Conservation (phyloP, 2,888 invertebrate genomes). For the Adela reaumurella region DNA sequence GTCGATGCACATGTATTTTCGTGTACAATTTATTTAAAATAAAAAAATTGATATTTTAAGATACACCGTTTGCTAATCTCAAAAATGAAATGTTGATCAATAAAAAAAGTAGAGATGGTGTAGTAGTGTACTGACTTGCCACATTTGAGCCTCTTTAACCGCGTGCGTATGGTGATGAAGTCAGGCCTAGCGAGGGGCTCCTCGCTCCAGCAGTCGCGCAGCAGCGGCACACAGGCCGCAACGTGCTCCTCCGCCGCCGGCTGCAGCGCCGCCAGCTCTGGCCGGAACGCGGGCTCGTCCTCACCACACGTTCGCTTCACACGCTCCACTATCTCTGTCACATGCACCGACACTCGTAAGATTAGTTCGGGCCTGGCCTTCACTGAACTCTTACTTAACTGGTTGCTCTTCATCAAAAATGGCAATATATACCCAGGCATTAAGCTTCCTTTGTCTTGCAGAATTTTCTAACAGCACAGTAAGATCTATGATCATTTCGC, state of each 20-base stretch:
- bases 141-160: constrained; percentile 85
- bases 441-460: too few relatives aligned
- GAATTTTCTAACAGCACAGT: too few relatives aligned
- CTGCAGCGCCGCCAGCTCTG: constrained; percentile 70
- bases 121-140: constrained; percentile 66
- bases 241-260: constrained; percentile 75
- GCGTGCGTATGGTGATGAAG: constrained; percentile 71
- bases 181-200: constrained; percentile 81
- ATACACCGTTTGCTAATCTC: too few relatives aligned
- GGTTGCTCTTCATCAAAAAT: too few relatives aligned
- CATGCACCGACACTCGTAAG: constrained; percentile 4
- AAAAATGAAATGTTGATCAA: too few relatives aligned
- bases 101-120: not conserved
- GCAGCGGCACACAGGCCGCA: constrained; percentile 55
- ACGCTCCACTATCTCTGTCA: constrained; percentile 78
- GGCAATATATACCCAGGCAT: too few relatives aligned
- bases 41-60: too few relatives aligned
- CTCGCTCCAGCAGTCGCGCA: constrained; percentile 89
- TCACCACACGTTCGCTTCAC: constrained; percentile 68
- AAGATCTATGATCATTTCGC: too few relatives aligned
- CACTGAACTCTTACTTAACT: too few relatives aligned
- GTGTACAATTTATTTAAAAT: too few relatives aligned
- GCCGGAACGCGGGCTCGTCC: constrained; percentile 73
- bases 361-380: too few relatives aligned
- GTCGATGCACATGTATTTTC: too few relatives aligned